Conservation (phyloP, 1,140 invertebrate species). For the Drosophila bipectinata region DNA sequence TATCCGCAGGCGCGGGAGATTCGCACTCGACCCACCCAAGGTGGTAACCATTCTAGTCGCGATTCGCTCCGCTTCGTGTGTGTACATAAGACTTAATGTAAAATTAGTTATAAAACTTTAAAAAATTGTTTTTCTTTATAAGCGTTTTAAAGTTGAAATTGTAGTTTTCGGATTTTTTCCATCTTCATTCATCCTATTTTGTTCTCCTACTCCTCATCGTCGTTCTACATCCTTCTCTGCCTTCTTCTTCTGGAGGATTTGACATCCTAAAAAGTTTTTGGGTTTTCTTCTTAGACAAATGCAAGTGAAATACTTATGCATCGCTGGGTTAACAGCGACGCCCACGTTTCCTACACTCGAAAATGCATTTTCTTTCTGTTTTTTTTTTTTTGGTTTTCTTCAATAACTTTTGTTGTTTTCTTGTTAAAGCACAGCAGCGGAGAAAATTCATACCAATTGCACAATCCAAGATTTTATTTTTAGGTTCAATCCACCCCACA, state of each 20-base stretch:
- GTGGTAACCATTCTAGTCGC: background rate
- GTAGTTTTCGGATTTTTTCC: conserved; percentile 66
- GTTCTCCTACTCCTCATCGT: background rate
- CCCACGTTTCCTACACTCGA: conserved; percentile 52
- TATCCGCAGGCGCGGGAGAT: conserved; percentile 46
- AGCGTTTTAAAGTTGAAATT: conserved; percentile 82
- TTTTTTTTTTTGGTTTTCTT: conserved; percentile 21
- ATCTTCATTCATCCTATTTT: conserved; percentile 9
- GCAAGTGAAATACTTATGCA: conserved; percentile 70
- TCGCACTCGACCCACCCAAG: conserved; percentile 51
- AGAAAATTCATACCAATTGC: conserved; percentile 81
- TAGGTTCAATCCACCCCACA: conserved; percentile 2
- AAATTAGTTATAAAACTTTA: conserved; percentile 75
- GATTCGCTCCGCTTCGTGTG: background rate
- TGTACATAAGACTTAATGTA: conserved; percentile 66
- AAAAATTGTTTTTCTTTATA: conserved; percentile 79
- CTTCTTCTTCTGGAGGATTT: conserved; percentile 31
- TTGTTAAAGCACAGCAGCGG: conserved; percentile 61
- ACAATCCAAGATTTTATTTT: conserved; percentile 59
- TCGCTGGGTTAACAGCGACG: conserved; percentile 38
- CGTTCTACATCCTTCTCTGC: conserved; percentile 6
- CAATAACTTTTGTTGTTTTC: conserved; percentile 14
- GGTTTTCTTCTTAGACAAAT: conserved; percentile 60
- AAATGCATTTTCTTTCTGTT: conserved; percentile 67
- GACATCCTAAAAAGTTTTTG: conserved; percentile 51